These are phyloP conservation scores for Pheucticus melanocephalus DNA, from an alignment of 2,113 vertebrate genomes.

Conservation along the genomic window DNA sequence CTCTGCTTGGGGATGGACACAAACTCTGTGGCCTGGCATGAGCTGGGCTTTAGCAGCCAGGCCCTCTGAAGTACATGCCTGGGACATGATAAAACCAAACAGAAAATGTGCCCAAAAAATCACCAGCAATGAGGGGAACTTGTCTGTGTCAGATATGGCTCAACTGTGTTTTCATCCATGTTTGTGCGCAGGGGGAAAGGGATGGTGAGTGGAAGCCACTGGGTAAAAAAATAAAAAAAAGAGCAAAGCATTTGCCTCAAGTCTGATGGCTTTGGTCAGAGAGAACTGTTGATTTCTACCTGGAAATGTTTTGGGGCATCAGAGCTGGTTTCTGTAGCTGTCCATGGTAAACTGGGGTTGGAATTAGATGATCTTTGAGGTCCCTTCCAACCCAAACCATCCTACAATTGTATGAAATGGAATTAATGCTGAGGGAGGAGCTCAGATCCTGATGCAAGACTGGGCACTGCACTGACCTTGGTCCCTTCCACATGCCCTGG, in stretches of 20 bases:
- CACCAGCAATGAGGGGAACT: background rate
- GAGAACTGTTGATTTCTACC: background rate
- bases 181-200: background rate
- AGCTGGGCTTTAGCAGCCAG: background rate
- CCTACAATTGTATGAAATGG: background rate
- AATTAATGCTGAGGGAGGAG: background rate
- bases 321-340: background rate
- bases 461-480: background rate
- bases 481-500: background rate
- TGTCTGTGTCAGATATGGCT: background rate
- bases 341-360: background rate
- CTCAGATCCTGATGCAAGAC: background rate
- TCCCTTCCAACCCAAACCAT: background rate
- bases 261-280: background rate
- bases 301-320: accelerated
- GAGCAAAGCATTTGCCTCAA: accelerated
- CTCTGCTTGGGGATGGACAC: background rate
- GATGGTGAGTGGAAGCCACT: background rate
- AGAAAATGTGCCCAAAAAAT: background rate
- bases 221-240: background rate
- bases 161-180: background rate
- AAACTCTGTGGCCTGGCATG: background rate
- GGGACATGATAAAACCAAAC: background rate
- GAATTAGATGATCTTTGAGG: background rate
- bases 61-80: background rate